Evolutionary conservation across 2,113 vertebrate species (phyloP).

Genomic region (Numenius arquata): DNA sequence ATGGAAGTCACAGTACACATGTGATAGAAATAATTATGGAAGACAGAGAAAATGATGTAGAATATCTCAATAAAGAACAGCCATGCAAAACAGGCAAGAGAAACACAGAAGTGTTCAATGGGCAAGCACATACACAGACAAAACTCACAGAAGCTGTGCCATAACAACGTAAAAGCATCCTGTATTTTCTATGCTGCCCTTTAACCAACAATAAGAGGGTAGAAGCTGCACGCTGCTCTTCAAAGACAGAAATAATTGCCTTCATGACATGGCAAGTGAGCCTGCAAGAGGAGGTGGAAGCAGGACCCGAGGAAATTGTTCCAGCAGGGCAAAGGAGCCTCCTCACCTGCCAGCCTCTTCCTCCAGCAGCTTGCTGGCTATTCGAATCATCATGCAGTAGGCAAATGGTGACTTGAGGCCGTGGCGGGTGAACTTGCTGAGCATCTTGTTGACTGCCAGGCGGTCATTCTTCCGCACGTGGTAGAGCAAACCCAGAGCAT

Average conservation of each 20-base stretch:
- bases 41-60: neutral
- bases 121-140: neutral
- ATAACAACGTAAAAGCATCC: neutral
- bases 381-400: constrained; percentile 83
- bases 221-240: neutral
- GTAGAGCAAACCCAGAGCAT: constrained; percentile 82
- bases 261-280: neutral
- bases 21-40: neutral
- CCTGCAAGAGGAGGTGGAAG: neutral
- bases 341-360: constrained; percentile 79
- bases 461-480: constrained; percentile 81
- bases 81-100: neutral
- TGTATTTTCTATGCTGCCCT: neutral
- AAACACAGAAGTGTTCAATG: neutral
- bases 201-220: neutral
- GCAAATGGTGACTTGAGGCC: constrained; percentile 83
- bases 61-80: neutral
- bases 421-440: constrained; percentile 80
- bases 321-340: neutral
- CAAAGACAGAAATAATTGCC: neutral
- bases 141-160: neutral
- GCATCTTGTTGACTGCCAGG: constrained; percentile 82
- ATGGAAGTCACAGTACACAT: neutral
- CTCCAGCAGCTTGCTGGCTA: constrained; percentile 82
- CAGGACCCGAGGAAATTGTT: neutral